Evolutionary conservation across 2,113 vertebrate genomes (phyloP), one percentile per base, ranked within the genome.

Genomic region (Heliornis fulica): DNA sequence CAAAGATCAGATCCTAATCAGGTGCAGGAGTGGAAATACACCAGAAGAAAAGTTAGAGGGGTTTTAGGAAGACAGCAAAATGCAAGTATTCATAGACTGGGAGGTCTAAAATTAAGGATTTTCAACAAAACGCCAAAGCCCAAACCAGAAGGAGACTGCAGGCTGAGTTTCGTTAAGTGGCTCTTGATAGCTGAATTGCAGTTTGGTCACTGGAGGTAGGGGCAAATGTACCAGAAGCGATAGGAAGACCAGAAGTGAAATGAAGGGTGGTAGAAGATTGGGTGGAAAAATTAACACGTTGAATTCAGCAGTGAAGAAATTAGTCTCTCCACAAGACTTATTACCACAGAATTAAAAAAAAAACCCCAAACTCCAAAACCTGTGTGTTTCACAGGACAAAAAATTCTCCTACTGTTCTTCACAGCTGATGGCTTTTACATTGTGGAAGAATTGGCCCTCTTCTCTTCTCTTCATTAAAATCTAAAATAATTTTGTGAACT

Each of bases 221-320:
- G 61, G 59, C 74, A 96, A 89, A 92, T 87, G 91, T 75, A 72
- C 89, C 78, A 83, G 93, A 96, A 96, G 75, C 51, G 32, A 92
- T 54, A 59, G 41, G 57, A 56, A 85, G 20, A 34, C 79, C 76
- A 45, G 88, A 88, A 91, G 82, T 83, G 93, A 96, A 94, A 96
- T 89, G 94, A 88, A 87, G 80, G 83, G 76, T 63, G 45, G 64
- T n/a, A 93, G 83, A 97, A 94, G 93, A 87, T 75, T 51, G 75
- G 46, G 60, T 85, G 74, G 88, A 89, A 97, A 96, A 96, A 91
- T 94, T 45, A 92, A 79, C 45, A 64, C 15, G 74, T 66, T 5
- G 0, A 53, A 48, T 66, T 80, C 66, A 78, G 38, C 66, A 57
- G 17, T 8, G 34, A 90, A 70, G 51, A 94, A 95, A 95, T 91